Base-by-base conservation (phyloP, 2,113 vertebrate genomes). In the Rhea americana region DNA sequence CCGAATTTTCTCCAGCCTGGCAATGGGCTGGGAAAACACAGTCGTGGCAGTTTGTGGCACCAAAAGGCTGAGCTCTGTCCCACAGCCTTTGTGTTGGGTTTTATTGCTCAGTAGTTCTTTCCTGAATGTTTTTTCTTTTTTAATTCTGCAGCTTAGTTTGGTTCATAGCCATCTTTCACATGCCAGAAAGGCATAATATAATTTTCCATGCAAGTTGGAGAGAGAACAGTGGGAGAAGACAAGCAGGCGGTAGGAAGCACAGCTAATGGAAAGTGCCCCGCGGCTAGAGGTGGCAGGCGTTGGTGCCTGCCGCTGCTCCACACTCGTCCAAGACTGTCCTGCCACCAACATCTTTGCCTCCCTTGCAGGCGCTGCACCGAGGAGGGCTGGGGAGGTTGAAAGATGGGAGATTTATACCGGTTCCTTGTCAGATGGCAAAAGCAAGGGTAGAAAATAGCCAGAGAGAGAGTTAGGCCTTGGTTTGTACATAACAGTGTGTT, bases 21-120 rank as follows among this genome's bases (percentile, higher is more conserved):
- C 87, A 94, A 24, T 8, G 87, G 79, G 93, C 91, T 94, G 91
- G 76, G 91, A 93, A 94, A 93, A 82, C 1, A 74, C 56, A 87
- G 68, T 94, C 70, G 68, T 94, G 96, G 96, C 91, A 85, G 59
- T 61, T 35, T 45, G 95, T 90, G 94, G 95, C 88, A 59, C 45
- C 0, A 5, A 28, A 59, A 82, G 78, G 86, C 91, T 79, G 59
- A 74, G 82, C 89, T 67, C 56, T 4, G 73, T 80, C 89, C 91
- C 66, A 3, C 85, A 85, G 76, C 87, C 73, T 68, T 39, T 85
- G 76, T 47, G 0, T 56, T 41, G 82, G 65, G 18, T 89, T 85
- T 88, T n/a, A 48, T 68, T 85, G 87, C 91, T 93, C 94, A 74
- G 4, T 39, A 4, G 22, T 55, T 80, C 62, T 91, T 96, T 91